Base-by-base conservation (phyloP, 2,888 invertebrate genomes). In the Noctua janthina region DNA sequence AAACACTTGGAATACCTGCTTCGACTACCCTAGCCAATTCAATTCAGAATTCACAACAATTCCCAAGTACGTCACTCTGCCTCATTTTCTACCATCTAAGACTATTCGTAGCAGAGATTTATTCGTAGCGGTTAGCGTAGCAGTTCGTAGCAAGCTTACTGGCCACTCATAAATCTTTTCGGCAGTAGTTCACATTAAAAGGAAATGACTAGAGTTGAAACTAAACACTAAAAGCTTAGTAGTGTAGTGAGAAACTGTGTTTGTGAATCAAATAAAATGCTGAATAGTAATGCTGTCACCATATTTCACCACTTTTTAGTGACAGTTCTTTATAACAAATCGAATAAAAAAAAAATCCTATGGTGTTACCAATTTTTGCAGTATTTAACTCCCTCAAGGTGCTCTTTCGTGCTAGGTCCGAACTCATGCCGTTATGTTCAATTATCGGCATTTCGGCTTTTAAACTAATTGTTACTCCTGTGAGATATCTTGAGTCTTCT, bases 1-100 rank as follows among this genome's bases (percentile, higher is more conserved):
- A 87, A 87, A 91, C 85, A 89, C 87, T 87, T 90, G 76, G 76
- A 89, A 90, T 92, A 90, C 84, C 91, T 86, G 74, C 80, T 74
- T 75, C 81, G 81, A 87, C 83, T 87, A 84, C 66, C 74, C 79
- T 83, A 82, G 89, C 87, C 85, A 79, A 91, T 89, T 86, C 90
- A 86, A 86, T 88, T 84, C 84, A 64, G 76, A 73, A 74, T 82
- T 69, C 73, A 75, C 74, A 85, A 86, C 85, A 80, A 89, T 86
- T 89, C 74, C 74, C 84, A 89, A 88, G 86, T 89, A 84, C 82
- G 84, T 88, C 88, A 86, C 79, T 86, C 76, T 83, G 79, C 72
- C 62, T 88, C 74, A 81, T 78, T 79, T 74, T 73, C 49, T 46
- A 78, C 71, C 73, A 56, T 82, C 78, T 75, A 70, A 64, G 86